These are phyloP conservation scores for Drosophila littoralis DNA, from an alignment of 1,140 invertebrate species.

Conservation along the genomic window DNA sequence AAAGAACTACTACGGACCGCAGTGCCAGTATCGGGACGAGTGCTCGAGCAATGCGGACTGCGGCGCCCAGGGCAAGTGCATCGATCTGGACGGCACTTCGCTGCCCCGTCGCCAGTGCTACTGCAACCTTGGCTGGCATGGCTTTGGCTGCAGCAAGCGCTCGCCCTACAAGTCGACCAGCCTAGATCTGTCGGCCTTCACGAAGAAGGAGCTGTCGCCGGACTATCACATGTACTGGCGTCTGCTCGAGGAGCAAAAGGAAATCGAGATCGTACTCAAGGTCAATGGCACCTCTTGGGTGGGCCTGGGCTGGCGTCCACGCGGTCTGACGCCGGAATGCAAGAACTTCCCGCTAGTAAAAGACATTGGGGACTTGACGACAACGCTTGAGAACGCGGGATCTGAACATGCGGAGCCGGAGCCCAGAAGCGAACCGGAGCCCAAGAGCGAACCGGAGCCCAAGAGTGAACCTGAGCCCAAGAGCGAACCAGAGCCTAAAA, in stretches of 20 bases:
- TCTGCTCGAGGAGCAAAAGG: constrained; percentile 90
- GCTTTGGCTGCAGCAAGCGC: constrained; percentile 90
- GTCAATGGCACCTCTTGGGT: constrained; percentile 94
- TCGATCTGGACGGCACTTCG: constrained; percentile 91
- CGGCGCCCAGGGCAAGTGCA: constrained; percentile 92
- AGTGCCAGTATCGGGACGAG: constrained; percentile 94
- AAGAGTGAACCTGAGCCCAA: constrained; percentile 61
- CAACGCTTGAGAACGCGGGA: constrained; percentile 55
- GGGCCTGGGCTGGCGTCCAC: constrained; percentile 93
- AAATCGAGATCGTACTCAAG: constrained; percentile 93
- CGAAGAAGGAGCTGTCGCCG: constrained; percentile 88
- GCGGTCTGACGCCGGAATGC: constrained; percentile 89
- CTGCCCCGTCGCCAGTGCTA: constrained; percentile 94
- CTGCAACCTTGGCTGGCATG: constrained; percentile 94
- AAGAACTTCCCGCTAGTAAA: constrained; percentile 90
- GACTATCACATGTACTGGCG: constrained; percentile 93
- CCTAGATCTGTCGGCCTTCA: constrained; percentile 89
- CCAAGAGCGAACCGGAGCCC: constrained; percentile 84
- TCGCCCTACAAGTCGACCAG: constrained; percentile 88
- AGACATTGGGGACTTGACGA: constrained; percentile 83
- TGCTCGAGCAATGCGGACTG: constrained; percentile 93
- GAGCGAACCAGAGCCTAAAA: constrained; percentile 64
- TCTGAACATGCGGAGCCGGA: constrained; percentile 65
- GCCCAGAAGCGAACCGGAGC: constrained; percentile 85
- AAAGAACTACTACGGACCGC: constrained; percentile 90